A percentile compares a stretch with the other conserved stretches of the same genome.
These are phyloP conservation scores for Cyanoderma ruficeps DNA, from an alignment of 2,113 vertebrate genomes.

Conservation along the genomic window DNA sequence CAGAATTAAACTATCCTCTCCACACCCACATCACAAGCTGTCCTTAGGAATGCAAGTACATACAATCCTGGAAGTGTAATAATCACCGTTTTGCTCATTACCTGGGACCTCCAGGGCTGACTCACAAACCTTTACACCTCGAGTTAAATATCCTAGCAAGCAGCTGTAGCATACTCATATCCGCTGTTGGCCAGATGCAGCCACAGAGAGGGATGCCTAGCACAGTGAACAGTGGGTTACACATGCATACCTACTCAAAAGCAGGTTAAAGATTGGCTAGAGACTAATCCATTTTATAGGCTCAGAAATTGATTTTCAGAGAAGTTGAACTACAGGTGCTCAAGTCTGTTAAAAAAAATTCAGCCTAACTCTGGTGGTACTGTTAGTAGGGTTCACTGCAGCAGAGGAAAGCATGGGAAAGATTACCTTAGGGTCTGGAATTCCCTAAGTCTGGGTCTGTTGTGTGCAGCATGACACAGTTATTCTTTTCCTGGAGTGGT, in stretches of 20 bases:
- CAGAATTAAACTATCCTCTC: background rate
- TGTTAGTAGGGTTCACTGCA: background rate
- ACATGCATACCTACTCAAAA: constrained; percentile 3
- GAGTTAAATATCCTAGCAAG: constrained; percentile 26
- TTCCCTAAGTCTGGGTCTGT: background rate
- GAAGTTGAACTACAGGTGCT: constrained; percentile 47
- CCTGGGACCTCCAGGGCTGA: constrained; percentile 41
- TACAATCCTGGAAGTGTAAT: constrained; percentile 24
- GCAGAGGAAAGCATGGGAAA: background rate
- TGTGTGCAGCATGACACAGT: background rate
- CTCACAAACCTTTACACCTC: constrained; percentile 44
- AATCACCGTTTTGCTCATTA: constrained; percentile 34
- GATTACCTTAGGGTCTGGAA: background rate
- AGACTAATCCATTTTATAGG: constrained; percentile 57
- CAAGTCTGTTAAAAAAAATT: background rate
- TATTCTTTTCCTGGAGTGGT: background rate
- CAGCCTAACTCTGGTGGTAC: background rate
- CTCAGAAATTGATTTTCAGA: constrained; percentile 57
- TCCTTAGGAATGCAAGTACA: background rate
- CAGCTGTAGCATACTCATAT: constrained; percentile 55
- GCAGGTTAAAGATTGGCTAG: constrained; percentile 43
- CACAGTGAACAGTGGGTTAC: background rate
- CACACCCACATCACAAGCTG: background rate
- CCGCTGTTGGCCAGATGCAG: constrained; percentile 33
- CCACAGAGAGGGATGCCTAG: background rate